Evolutionary conservation across 30 jellyfish, hydroid and myxozoan species (phyloP).

Genomic region (Aurelia aurita): DNA sequence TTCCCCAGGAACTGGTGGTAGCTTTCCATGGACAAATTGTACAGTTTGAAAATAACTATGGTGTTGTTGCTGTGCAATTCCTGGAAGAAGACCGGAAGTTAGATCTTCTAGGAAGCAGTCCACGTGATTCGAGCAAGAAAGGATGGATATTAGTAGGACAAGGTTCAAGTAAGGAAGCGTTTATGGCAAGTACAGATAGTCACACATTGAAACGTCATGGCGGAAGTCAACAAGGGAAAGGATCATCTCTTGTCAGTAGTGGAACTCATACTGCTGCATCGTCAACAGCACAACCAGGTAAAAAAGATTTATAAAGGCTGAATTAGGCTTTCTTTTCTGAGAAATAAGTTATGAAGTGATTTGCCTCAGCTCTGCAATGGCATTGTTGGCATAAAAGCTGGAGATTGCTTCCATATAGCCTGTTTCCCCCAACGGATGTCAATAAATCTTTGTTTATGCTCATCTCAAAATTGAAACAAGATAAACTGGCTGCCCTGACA

Average conservation of each 20-base stretch:
- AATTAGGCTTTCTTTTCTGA: too few relatives aligned
- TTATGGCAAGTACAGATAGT: conserved; percentile 95
- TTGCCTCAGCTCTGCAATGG: too few relatives aligned
- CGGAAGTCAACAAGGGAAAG: neutral
- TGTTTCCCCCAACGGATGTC: too few relatives aligned
- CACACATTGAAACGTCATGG: conserved; percentile 75
- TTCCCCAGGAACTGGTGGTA: conserved; percentile 86
- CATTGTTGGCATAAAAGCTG: too few relatives aligned
- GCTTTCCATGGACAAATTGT: conserved; percentile 93
- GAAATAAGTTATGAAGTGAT: too few relatives aligned
- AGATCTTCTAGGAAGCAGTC: conserved; percentile 91
- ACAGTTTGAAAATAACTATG: conserved; percentile 89
- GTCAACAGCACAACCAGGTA: neutral
- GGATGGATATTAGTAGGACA: conserved; percentile 99
- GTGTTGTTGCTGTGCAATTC: conserved; percentile 98
- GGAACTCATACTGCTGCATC: neutral
- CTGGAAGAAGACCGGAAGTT: conserved; percentile 90
- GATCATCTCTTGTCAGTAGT: too few relatives aligned
- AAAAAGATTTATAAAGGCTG: too few relatives aligned
- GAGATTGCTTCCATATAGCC: too few relatives aligned
- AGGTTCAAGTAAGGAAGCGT: conserved; percentile 84
- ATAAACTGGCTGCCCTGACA: too few relatives aligned
- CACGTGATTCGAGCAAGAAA: conserved; percentile 89
- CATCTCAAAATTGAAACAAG: too few relatives aligned
- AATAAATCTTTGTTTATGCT: too few relatives aligned